A percentile compares a stretch with the other conserved stretches of the same genome.
phyloP scores from a whole-genome alignment of 2,888 invertebrate species.

The Drosophila mimetica region DNA sequence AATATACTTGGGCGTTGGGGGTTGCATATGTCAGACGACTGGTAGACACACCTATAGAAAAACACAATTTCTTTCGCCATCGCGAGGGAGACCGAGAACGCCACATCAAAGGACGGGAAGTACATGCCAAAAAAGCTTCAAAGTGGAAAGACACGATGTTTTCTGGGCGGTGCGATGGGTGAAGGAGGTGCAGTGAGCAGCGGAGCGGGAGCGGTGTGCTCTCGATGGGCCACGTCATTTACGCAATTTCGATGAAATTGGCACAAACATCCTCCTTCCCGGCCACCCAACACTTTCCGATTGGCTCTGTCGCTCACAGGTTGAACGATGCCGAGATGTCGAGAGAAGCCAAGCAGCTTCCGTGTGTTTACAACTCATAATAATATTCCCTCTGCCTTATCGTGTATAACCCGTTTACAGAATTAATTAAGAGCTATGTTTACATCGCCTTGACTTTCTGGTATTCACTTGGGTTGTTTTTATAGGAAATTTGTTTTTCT shows the following conservation, averaged over 20 bases:
- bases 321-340: constrained; percentile 16
- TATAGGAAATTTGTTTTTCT: not conserved
- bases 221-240: constrained; percentile 40
- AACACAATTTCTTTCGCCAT: constrained; percentile 25
- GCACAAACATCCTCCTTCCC: constrained; percentile 52
- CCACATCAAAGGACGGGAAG: constrained; percentile 52
- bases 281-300: constrained; percentile 10
- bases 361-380: constrained; percentile 24
- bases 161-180: not conserved
- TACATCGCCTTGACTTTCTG: not conserved
- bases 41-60: constrained; percentile 21
- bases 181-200: not conserved
- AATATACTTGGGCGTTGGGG: not conserved
- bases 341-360: constrained; percentile 25
- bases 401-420: not conserved
- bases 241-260: constrained; percentile 62
- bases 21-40: constrained; percentile 20
- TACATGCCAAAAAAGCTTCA: constrained; percentile 36
- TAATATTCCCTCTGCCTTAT: constrained; percentile 11
- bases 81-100: constrained; percentile 6
- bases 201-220: not conserved
- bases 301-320: constrained; percentile 33
- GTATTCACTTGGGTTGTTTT: not conserved
- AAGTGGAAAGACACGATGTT: constrained; percentile 28
- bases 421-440: constrained; percentile 1